These are phyloP conservation scores for Podarcis raffonei DNA, from an alignment of 2,113 vertebrate species.

Conservation along the genomic window DNA sequence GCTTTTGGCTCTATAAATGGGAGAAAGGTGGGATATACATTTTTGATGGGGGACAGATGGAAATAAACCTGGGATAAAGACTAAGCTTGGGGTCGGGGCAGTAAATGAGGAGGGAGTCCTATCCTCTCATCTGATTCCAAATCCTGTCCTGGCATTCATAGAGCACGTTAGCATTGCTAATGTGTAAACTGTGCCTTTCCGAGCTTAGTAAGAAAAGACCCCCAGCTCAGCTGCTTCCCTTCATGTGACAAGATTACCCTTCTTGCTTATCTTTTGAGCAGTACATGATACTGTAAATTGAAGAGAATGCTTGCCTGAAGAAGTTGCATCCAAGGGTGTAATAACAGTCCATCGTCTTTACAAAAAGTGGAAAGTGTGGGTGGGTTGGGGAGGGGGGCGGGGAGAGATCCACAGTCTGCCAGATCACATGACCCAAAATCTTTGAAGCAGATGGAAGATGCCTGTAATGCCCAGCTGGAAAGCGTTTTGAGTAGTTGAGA, in stretches of 20 bases:
- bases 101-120: background rate
- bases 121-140: background rate
- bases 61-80: background rate
- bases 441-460: constrained; percentile 64
- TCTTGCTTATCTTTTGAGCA: background rate
- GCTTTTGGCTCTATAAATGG: no score
- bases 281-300: background rate
- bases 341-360: background rate
- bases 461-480: constrained; percentile 42
- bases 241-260: background rate
- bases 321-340: background rate
- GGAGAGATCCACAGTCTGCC: background rate
- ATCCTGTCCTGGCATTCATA: background rate
- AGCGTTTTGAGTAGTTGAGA: constrained; percentile 14
- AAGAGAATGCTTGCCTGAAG: fast-evolving
- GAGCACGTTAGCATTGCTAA: background rate
- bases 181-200: background rate
- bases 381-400: background rate
- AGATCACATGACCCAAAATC: constrained; percentile 22
- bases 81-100: background rate
- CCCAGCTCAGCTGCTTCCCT: background rate
- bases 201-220: background rate
- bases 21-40: no score
- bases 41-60: no score
- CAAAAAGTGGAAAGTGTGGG: background rate